Percentiles rank a stretch among this genome's conserved stretches.
Conservation (phyloP, 2,888 invertebrate genomes). For the Synergus laeviventris region DNA sequence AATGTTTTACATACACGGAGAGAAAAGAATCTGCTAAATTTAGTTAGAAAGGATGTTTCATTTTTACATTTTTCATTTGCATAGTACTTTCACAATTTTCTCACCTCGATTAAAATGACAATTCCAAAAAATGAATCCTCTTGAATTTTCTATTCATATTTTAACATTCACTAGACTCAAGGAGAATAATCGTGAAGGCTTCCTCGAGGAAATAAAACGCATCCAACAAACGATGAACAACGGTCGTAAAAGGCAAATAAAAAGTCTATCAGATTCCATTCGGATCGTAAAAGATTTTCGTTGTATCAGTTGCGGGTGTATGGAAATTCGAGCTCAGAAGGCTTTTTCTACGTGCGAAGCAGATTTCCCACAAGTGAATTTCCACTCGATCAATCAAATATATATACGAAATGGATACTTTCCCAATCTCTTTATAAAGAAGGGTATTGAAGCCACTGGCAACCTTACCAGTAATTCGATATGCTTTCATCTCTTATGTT, state of each 20-base stretch:
- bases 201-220: constrained; percentile 11
- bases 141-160: not conserved
- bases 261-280: constrained; percentile 22
- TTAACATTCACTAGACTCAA: not conserved
- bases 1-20: too few species aligned
- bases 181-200: not conserved
- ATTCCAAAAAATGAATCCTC: not conserved
- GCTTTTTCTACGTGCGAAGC: not conserved
- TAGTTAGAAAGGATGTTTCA: too few species aligned
- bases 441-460: not conserved
- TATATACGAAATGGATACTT: not conserved
- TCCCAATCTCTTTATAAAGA: constrained; percentile 18
- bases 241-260: constrained; percentile 29
- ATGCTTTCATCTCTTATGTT: not conserved
- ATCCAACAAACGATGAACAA: constrained; percentile 20
- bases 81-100: too few species aligned
- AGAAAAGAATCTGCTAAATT: too few species aligned
- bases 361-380: constrained; percentile 7
- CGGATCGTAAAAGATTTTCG: constrained; percentile 11
- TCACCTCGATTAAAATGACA: too few species aligned
- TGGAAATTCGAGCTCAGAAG: constrained; percentile 17
- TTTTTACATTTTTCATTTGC: too few species aligned
- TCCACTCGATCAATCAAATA: constrained; percentile 22
- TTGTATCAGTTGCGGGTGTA: not conserved
- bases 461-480: not conserved